Base-by-base conservation (phyloP, 2,113 vertebrate species). In the Laticauda laticaudata region DNA sequence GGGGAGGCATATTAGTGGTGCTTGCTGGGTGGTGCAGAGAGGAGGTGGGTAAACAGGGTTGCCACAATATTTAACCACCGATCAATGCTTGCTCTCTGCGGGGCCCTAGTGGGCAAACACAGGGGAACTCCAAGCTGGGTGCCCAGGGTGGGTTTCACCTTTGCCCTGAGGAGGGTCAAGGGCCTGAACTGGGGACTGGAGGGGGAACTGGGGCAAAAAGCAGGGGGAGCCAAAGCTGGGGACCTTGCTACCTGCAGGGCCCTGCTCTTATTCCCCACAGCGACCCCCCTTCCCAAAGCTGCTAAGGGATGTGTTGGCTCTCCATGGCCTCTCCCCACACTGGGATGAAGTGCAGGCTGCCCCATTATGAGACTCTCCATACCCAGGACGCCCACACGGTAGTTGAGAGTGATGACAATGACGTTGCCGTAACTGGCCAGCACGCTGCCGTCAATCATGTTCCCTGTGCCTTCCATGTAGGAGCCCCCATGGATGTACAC, bases 321-420 rank as follows among this genome's bases (percentile, higher is more conserved):
- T 34, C 14, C 12, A 6, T 4, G 2, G 2, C 29, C 15, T 8
- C n/a, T 7, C 69, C 69, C 69, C 69, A 20, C 6, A 0, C 29
- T 3, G 75, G 69, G 7, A 8, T 21, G 34, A 15, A 7, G n/a
- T 15, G 2, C 69, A 3, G 14, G 14, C 69, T 39, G 64, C 14
- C 26, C 26, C 10, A 3, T 39, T 0, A 2, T 7, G 75, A 39
- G 34, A 21, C 3, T 39, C 34, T 81, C 86, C 98, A 92, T 98
- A 99, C 99, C 99, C 34, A 99, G 98, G 93, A 99, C 99, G 92
- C 99, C 99, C 61, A 99, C 99, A 24, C 99, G 99, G 97, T 99
- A 99, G 98, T 99, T 99, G 96, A 99, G 98, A 93, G 99, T 99
- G 98, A 99, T 99, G 96, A 99, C 99, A 91, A 99, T 99, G 97